phyloP scores from a whole-genome alignment of 2,113 vertebrate genomes.

The Calidris pygmaea region DNA sequence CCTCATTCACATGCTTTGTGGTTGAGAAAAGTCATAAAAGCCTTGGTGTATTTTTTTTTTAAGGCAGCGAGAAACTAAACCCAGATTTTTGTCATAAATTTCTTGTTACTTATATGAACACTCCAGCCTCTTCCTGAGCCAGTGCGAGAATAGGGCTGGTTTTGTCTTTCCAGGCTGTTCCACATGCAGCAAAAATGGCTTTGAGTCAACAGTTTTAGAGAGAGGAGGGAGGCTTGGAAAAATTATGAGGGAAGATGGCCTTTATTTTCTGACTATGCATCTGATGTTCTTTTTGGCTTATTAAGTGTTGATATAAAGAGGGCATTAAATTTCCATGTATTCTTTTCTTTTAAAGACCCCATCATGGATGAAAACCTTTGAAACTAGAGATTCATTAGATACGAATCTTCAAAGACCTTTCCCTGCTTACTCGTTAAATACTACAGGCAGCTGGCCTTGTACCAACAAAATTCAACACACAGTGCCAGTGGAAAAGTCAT shows the following conservation, averaged over 20 bases:
- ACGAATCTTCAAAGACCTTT: constrained; percentile 26
- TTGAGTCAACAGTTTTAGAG: not conserved
- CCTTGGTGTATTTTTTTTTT: not conserved
- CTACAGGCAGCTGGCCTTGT: constrained; percentile 43
- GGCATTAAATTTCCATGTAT: not conserved
- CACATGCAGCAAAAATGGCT: not conserved
- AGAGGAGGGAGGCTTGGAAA: not conserved
- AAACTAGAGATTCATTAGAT: constrained; percentile 27
- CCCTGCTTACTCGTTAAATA: not conserved
- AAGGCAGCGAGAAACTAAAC: not conserved
- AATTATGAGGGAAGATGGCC: not conserved
- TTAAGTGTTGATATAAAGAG: not conserved
- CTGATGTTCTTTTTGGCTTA: constrained; percentile 9
- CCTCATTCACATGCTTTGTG: not conserved
- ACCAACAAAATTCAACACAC: not conserved
- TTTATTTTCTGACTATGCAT: not conserved
- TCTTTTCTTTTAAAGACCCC: constrained; percentile 42
- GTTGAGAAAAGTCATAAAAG: not conserved
- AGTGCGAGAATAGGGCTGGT: not conserved
- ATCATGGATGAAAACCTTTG: constrained; percentile 21
- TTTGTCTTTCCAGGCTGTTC: not conserved
- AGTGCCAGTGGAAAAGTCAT: not conserved
- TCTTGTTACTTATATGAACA: not conserved
- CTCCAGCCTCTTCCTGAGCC: not conserved
- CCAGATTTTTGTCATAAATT: not conserved